phyloP scores from a whole-genome alignment of 1,140 invertebrate species.

The Zaprionus inermis region DNA sequence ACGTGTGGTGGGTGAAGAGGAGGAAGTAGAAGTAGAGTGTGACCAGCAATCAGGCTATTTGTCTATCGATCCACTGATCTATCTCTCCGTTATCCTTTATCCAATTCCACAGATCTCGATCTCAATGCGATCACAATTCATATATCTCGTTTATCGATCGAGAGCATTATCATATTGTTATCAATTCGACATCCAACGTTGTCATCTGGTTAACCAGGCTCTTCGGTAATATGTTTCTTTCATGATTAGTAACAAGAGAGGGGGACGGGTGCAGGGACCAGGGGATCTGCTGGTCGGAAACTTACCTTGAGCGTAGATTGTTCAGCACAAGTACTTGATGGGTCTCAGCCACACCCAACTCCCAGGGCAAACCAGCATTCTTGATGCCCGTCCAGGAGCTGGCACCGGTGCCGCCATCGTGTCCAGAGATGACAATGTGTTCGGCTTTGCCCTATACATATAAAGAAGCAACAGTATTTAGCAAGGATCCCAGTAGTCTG shows the following conservation, averaged over 20 bases:
- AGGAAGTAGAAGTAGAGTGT: conserved; percentile 25
- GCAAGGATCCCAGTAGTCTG: background rate
- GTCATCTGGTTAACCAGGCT: conserved; percentile 81
- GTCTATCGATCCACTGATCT: conserved; percentile 1
- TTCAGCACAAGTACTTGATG: conserved; percentile 98
- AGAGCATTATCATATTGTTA: conserved; percentile 9
- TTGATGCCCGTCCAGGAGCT: conserved; percentile 99
- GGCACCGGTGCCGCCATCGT: conserved; percentile 99
- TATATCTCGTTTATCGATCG: conserved; percentile 2
- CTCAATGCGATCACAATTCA: conserved; percentile 13
- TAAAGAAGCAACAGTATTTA: background rate
- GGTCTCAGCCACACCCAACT: conserved; percentile 98
- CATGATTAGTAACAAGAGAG: conserved; percentile 79
- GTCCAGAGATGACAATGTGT: conserved; percentile 99
- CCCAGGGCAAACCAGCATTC: conserved; percentile 98
- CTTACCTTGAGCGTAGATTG: conserved; percentile 93
- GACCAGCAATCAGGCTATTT: conserved; percentile 43
- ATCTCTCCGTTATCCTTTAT: conserved; percentile 12
- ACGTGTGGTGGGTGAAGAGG: conserved; percentile 12
- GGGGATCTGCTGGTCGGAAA: conserved; percentile 55
- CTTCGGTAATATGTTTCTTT: conserved; percentile 77
- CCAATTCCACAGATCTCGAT: conserved; percentile 11
- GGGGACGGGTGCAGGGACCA: conserved; percentile 36
- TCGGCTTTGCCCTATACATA: conserved; percentile 95
- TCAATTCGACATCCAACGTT: conserved; percentile 61